These are phyloP conservation scores for Diachrysia chrysitis DNA, from an alignment of 2,888 invertebrate species.

Conservation along the genomic window DNA sequence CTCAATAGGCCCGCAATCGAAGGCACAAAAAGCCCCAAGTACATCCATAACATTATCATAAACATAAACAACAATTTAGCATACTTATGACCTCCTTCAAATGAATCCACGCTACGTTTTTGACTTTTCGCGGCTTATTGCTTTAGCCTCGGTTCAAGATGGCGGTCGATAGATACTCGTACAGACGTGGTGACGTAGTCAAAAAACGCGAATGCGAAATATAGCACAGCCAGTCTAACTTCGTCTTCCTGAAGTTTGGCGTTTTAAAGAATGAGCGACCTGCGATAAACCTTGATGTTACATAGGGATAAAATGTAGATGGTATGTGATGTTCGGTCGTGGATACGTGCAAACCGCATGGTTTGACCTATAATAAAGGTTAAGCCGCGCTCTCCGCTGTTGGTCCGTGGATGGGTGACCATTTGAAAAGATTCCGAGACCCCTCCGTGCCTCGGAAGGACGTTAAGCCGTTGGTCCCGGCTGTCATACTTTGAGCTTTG, in stretches of 20 bases:
- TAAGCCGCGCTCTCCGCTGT: too few species aligned
- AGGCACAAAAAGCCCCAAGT: slow-evolving; percentile 29
- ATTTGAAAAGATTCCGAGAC: too few species aligned
- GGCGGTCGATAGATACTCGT: slow-evolving; percentile 53
- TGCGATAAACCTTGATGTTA: too few species aligned
- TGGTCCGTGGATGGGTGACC: too few species aligned
- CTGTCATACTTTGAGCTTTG: too few species aligned
- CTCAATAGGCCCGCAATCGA: slow-evolving; percentile 34
- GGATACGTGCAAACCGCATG: too few species aligned
- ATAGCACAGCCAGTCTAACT: slow-evolving; percentile 8
- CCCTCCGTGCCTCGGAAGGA: too few species aligned
- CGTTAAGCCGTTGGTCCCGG: too few species aligned
- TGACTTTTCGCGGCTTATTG: slow-evolving; percentile 63
- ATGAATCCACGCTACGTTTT: slow-evolving; percentile 58
- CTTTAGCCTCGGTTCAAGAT: slow-evolving; percentile 55
- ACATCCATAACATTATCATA: slow-evolving; percentile 58
- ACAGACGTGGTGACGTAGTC: slow-evolving; percentile 40
- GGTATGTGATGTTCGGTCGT: too few species aligned
- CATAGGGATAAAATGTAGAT: too few species aligned
- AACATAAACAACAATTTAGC: slow-evolving; percentile 60
- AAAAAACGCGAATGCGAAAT: slow-evolving; percentile 34
- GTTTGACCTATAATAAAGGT: too few species aligned
- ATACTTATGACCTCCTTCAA: slow-evolving; percentile 52
- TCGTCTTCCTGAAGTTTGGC: neutral
- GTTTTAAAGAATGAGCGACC: neutral